Evolutionary conservation across 1,140 invertebrate species (phyloP).

Genomic region (Drosophila subobscura): DNA sequence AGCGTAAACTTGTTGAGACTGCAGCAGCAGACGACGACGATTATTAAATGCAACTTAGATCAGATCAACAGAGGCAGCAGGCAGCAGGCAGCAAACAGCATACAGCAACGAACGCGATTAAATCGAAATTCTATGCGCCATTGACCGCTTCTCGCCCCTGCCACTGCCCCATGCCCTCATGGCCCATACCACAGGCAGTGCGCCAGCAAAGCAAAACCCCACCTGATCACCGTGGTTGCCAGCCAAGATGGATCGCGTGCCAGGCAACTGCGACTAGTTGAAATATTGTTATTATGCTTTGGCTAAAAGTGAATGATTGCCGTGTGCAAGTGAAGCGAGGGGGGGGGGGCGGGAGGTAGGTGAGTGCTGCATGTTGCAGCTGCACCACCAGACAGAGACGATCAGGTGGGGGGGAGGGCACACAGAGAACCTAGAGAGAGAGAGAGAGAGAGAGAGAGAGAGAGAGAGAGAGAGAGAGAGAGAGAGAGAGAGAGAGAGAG

Average conservation of each 20-base stretch:
- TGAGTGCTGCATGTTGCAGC: conserved; percentile 41
- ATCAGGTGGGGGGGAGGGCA: background rate
- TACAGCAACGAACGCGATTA: conserved; percentile 65
- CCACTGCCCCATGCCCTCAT: background rate
- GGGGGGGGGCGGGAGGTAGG: background rate
- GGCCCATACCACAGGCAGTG: too few species aligned
- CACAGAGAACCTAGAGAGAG: too few species aligned
- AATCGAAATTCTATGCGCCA: conserved; percentile 79
- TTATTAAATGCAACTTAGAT: conserved; percentile 81
- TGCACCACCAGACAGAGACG: conserved; percentile 33
- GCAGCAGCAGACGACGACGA: conserved; percentile 54
- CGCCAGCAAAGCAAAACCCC: background rate
- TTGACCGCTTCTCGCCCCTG: conserved; percentile 25
- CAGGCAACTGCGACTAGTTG: conserved; percentile 77
- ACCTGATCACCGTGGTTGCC: background rate
- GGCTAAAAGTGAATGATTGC: conserved; percentile 81
- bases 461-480: too few species aligned
- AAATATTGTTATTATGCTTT: conserved; percentile 81
- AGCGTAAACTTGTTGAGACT: conserved; percentile 67
- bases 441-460: too few species aligned
- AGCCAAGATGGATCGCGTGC: conserved; percentile 77
- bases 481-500: too few species aligned
- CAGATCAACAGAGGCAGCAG: conserved; percentile 60
- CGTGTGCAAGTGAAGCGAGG: conserved; percentile 30
- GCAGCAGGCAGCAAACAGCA: conserved; percentile 21